Evolutionary conservation across 2,888 invertebrate genomes (phyloP).

Genomic region (Lypha dubia): DNA sequence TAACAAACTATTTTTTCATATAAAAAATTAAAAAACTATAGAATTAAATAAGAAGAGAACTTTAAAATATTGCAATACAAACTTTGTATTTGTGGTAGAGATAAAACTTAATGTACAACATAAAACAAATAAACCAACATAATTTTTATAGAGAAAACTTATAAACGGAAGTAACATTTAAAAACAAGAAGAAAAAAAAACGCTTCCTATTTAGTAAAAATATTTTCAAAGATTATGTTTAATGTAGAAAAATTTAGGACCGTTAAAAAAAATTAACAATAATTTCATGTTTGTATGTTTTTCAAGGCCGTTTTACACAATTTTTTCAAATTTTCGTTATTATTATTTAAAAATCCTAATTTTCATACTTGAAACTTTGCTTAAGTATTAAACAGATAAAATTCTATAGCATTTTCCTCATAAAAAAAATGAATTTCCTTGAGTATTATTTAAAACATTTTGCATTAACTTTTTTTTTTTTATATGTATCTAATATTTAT

Average conservation of each 20-base stretch:
- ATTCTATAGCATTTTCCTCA: not conserved
- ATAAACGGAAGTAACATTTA: not conserved
- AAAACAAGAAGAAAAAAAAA: not conserved
- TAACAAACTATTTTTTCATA: conserved; percentile 22
- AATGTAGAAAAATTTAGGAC: conserved; percentile 9
- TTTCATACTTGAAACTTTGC: not conserved
- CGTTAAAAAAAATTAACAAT: not conserved
- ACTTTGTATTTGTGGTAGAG: conserved; percentile 14
- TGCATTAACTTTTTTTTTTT: not conserved
- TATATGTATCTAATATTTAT: not conserved
- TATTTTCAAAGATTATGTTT: conserved; percentile 6
- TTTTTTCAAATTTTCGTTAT: too few species aligned
- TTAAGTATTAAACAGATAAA: not conserved
- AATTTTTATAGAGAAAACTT: conserved; percentile 13
- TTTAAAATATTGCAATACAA: conserved; percentile 38
- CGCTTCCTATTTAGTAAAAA: conserved; percentile 11
- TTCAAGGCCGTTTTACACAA: too few species aligned
- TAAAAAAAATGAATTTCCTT: not conserved
- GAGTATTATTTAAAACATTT: conserved; percentile 13
- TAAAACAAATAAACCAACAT: not conserved
- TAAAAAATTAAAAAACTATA: not conserved
- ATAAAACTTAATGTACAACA: conserved; percentile 16
- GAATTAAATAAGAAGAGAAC: too few species aligned
- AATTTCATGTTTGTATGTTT: not conserved
- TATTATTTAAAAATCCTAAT: too few species aligned